phyloP scores from a whole-genome alignment of 2,797 vertebrate genomes.

The Loris lydekkerianus region DNA sequence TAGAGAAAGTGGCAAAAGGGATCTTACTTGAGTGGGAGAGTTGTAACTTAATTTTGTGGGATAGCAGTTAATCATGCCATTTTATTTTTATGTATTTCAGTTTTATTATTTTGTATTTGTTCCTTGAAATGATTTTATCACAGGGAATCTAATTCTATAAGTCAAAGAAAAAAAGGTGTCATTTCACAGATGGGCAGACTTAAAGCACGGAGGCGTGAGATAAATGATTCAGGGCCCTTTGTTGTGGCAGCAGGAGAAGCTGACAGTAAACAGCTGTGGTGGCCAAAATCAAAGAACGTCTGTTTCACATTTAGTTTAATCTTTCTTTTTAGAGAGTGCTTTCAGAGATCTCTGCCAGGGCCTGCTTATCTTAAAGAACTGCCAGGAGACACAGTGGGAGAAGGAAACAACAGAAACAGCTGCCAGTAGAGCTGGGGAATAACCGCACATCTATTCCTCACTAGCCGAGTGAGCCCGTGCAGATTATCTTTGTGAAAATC shows the following conservation, averaged over 20 bases:
- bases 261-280: background rate
- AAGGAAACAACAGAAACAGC: background rate
- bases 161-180: background rate
- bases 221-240: background rate
- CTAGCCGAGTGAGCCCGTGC: background rate
- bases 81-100: slow-evolving; percentile 1
- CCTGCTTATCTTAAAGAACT: background rate
- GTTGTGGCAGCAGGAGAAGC: background rate
- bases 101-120: slow-evolving; percentile 41
- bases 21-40: background rate
- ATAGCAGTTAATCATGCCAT: background rate
- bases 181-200: background rate
- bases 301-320: slow-evolving; percentile 21
- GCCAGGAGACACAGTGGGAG: background rate
- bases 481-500: background rate
- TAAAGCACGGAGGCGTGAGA: background rate
- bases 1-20: background rate
- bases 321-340: slow-evolving; percentile 25
- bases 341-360: slow-evolving; percentile 49
- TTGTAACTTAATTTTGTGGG: background rate
- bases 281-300: slow-evolving; percentile 13
- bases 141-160: background rate
- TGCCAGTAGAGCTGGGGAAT: background rate
- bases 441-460: background rate
- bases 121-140: slow-evolving; percentile 25